Percentiles rank a stretch among this genome's conserved stretches.
These are phyloP conservation scores for Myripristis jacobus DNA, from an alignment of 2,797 vertebrate genomes.

Conservation along the genomic window DNA sequence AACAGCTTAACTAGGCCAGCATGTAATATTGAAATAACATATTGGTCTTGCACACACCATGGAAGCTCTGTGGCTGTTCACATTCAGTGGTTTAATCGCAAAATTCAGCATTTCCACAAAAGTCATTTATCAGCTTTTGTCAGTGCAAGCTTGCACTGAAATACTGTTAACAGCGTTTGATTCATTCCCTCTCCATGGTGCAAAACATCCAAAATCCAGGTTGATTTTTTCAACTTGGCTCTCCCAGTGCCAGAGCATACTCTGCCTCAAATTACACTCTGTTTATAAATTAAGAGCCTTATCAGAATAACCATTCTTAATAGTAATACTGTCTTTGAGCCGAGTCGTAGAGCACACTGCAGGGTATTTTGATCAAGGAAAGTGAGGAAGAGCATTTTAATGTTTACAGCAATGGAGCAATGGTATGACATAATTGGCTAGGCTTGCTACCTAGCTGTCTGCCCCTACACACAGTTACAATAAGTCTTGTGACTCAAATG, in stretches of 20 bases:
- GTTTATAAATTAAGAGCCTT: too few relatives aligned
- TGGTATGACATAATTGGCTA: too few relatives aligned
- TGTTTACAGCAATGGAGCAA: too few relatives aligned
- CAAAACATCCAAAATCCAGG: constrained; percentile 1
- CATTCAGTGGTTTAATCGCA: constrained; percentile 7
- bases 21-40: neutral
- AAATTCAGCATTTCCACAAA: neutral
- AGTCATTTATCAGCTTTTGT: neutral
- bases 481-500: neutral
- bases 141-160: neutral
- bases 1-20: constrained; percentile 2
- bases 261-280: neutral
- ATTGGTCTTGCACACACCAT: constrained; percentile 61
- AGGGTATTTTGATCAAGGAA: too few relatives aligned
- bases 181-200: neutral
- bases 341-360: neutral
- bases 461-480: neutral
- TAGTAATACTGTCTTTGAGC: neutral
- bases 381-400: too few relatives aligned
- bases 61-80: constrained; percentile 80
- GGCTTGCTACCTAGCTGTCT: neutral
- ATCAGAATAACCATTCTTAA: neutral
- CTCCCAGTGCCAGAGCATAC: neutral
- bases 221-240: neutral
- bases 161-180: constrained; percentile 14